Base-by-base conservation (phyloP, 1,140 invertebrate genomes). In the Philaenus spumarius region DNA sequence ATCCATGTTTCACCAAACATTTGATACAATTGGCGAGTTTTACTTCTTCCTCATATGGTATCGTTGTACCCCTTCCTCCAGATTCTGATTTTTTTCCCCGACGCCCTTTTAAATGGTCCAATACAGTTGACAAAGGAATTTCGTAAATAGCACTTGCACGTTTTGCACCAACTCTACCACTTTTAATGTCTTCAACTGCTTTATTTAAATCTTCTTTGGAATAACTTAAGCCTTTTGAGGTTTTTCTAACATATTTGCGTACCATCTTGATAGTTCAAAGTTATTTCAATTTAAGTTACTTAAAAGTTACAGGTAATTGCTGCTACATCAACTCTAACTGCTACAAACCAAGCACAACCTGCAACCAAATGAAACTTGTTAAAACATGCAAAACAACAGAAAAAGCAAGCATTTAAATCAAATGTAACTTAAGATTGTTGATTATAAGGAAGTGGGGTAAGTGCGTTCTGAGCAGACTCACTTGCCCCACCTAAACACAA, bases 91-190 rank as follows among this genome's bases (percentile, higher is more conserved):
- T 52, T n/a, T 34, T 14, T n/a, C 42, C 55, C 19, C 42, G 42
- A 30, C 55, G 39, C 35, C 12, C 37, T 59, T 50, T 61, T 39
- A 45, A 45, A 30, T 51, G 56, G 37, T 59, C 60, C n/a, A n/a
- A n/a, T n/a, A n/a, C n/a, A n/a, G n/a, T n/a, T n/a, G n/a, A n/a
- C n/a, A n/a, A n/a, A n/a, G 50, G 26, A 15, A 70, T 69, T 17
- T 48, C 40, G 55, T 61, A 69, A 55, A 52, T 14, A 26, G 15
- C n/a, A 34, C 50, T 52, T 26, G 50, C 22, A 26, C 26, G 24
- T 26, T 26, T 14, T 15, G 17, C 15, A 26, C n/a, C 34, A 34
- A 20, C 15, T 15, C 19, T 35, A 14, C 26, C 50, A 52, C 12
- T 30, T 50, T 50, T 50, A 50, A 20, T 22, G 22, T 50, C 22